These are phyloP conservation scores for Patella ulyssiponensis DNA, from an alignment of 2,888 invertebrate genomes.

Conservation along the genomic window DNA sequence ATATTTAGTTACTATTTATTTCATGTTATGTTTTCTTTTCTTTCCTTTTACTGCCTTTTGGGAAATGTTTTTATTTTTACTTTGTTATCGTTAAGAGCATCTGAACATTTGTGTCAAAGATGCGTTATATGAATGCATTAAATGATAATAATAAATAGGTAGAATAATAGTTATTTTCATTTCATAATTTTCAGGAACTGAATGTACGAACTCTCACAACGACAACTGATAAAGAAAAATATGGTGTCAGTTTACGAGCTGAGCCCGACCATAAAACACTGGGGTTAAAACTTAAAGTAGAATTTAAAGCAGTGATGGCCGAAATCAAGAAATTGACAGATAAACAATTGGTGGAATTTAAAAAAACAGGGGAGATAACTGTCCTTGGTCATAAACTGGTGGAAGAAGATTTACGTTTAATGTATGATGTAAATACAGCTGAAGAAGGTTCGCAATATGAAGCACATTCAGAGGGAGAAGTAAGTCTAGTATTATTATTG, in stretches of 20 bases:
- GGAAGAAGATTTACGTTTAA: conserved; percentile 74
- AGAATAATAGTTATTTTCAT: neutral
- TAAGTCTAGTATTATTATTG: conserved; percentile 32
- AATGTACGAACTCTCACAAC: conserved; percentile 89
- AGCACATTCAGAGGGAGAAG: conserved; percentile 89
- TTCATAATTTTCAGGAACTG: conserved; percentile 78
- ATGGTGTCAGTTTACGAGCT: conserved; percentile 90
- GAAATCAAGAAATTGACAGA: conserved; percentile 79
- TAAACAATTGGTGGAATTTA: conserved; percentile 83
- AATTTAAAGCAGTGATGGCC: conserved; percentile 84
- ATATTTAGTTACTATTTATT: too few species aligned
- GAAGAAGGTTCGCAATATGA: conserved; percentile 77
- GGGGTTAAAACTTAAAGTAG: conserved; percentile 89
- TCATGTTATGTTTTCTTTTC: too few species aligned
- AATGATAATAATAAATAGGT: too few species aligned
- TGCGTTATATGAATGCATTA: too few species aligned
- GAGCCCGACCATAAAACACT: conserved; percentile 95
- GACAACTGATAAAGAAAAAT: conserved; percentile 91
- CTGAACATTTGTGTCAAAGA: too few species aligned
- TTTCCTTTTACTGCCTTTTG: too few species aligned
- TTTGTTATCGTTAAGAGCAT: too few species aligned
- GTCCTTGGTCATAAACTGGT: conserved; percentile 83
- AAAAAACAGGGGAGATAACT: conserved; percentile 79
- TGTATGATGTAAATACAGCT: conserved; percentile 81
- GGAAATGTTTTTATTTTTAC: too few species aligned